Conservation (phyloP, 2,797 vertebrate genomes). For the Gymnothorax javanicus region DNA sequence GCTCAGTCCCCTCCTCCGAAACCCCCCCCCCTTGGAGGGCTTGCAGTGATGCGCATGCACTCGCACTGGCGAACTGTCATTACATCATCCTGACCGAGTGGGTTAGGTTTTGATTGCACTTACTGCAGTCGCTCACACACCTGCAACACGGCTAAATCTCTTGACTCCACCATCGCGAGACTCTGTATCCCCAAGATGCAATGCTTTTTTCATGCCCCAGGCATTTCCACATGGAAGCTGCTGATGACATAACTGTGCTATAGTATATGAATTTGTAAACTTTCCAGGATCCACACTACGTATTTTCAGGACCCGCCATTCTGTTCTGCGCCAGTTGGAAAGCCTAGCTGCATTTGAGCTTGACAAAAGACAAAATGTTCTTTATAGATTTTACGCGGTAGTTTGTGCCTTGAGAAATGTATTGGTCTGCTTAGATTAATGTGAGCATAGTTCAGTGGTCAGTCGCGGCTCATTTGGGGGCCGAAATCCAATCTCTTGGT, state of each 20-base stretch:
- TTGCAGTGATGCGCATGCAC: neutral
- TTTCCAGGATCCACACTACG: no score
- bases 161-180: neutral
- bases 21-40: neutral
- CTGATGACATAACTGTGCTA: neutral
- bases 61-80: neutral
- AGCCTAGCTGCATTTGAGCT: neutral
- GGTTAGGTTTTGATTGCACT: neutral
- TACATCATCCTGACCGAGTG: conserved; percentile 7
- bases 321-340: neutral
- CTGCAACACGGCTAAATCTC: neutral
- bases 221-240: neutral
- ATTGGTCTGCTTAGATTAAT: neutral
- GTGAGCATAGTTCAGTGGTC: neutral
- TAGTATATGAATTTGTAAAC: neutral
- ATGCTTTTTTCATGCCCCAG: neutral
- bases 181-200: neutral
- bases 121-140: conserved; percentile 1
- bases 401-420: neutral
- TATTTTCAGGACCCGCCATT: neutral
- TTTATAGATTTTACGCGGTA: conserved; percentile 20
- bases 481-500: no score
- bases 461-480: neutral
- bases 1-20: neutral
- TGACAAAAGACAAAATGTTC: conserved; percentile 14